These are phyloP conservation scores for Meteorus cinctellus DNA, from an alignment of 2,888 invertebrate genomes.

Conservation along the genomic window DNA sequence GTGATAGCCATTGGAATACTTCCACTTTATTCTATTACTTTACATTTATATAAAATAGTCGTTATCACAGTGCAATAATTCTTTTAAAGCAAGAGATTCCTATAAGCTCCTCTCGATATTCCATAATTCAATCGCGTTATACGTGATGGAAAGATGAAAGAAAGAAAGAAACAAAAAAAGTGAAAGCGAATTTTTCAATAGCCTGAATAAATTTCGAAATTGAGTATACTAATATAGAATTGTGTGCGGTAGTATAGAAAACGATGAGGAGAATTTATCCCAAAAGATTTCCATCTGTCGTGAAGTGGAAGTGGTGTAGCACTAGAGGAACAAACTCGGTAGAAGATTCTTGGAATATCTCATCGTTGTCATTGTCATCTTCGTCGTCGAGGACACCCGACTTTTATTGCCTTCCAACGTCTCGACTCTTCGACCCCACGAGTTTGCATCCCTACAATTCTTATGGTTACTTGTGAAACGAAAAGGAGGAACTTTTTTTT, in stretches of 20 bases:
- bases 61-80: constrained; percentile 9
- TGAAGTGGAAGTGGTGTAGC: neutral
- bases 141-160: neutral
- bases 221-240: neutral
- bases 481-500: neutral
- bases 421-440: constrained; percentile 39
- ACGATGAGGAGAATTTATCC: constrained; percentile 43
- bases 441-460: constrained; percentile 20
- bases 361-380: constrained; percentile 4
- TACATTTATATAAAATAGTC: constrained; percentile 7
- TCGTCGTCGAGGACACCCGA: constrained; percentile 12
- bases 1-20: constrained; percentile 23
- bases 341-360: constrained; percentile 39
- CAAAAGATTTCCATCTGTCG: constrained; percentile 25
- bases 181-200: neutral
- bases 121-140: neutral
- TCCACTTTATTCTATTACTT: neutral
- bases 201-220: constrained; percentile 28
- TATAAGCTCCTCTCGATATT: neutral
- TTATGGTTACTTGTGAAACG: constrained; percentile 30
- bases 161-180: neutral
- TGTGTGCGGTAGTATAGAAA: constrained; percentile 40
- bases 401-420: constrained; percentile 50
- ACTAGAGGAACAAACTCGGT: constrained; percentile 18
- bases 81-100: neutral